phyloP scores from a whole-genome alignment of 2,888 invertebrate species.

The Adelognathus sp. region DNA sequence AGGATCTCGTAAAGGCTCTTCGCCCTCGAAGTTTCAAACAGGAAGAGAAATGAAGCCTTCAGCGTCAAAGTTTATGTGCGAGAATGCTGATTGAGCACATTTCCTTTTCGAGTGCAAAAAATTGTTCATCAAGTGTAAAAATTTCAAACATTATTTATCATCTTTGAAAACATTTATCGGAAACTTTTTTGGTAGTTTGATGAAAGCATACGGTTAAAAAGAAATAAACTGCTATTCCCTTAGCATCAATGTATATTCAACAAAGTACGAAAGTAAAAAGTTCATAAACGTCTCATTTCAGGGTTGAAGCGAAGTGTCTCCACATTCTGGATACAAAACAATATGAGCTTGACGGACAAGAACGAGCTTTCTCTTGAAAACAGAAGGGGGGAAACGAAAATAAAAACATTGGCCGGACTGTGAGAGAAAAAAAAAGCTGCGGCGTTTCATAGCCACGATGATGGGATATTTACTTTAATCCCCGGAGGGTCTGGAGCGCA shows the following conservation, averaged over 20 bases:
- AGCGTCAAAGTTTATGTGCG: not conserved
- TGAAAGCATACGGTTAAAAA: not conserved
- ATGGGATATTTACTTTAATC: conserved; percentile 9
- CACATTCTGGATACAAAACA: conserved; percentile 5
- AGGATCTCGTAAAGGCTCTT: not conserved
- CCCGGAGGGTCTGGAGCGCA: not conserved
- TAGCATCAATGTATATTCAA: not conserved
- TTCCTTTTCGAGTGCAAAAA: not conserved
- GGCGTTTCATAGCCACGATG: not conserved
- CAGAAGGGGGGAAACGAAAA: not conserved
- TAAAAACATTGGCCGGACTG: not conserved
- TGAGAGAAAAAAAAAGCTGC: not conserved
- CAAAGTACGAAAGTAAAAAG: not conserved
- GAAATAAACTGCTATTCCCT: not conserved
- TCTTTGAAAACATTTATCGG: not conserved
- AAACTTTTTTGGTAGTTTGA: not conserved
- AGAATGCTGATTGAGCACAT: not conserved
- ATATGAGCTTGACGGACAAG: not conserved
- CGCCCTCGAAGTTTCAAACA: not conserved
- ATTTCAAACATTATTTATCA: not conserved
- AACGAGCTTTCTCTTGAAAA: not conserved
- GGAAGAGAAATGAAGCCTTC: not conserved
- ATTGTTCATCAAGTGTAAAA: not conserved
- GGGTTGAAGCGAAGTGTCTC: not conserved
- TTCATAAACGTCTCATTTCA: not conserved